Evolutionary conservation across 2,797 vertebrate genomes (phyloP).

Genomic region (Notolabrus celidotus): DNA sequence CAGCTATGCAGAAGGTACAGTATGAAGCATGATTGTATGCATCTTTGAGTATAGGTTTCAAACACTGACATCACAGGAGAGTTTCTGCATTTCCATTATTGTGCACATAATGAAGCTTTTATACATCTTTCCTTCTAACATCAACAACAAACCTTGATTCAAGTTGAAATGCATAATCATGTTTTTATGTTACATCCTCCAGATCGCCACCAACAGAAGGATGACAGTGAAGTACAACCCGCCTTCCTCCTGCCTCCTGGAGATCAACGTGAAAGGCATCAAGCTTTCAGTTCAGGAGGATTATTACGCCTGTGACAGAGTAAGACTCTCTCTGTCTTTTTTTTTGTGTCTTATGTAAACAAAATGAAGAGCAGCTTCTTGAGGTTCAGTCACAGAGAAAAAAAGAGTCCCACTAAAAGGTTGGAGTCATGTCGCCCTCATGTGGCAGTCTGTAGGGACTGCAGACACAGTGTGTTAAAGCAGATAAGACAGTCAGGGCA

Average conservation of each 20-base stretch:
- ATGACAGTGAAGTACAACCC: constrained; percentile 98
- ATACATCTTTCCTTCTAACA: too few species aligned
- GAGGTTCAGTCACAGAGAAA: not conserved
- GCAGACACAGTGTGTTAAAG: not conserved
- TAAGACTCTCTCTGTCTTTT: constrained; percentile 31
- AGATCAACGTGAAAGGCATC: constrained; percentile 95
- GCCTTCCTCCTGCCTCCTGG: constrained; percentile 94
- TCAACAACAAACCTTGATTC: too few species aligned
- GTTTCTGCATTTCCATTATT: too few species aligned
- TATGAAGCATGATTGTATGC: not conserved
- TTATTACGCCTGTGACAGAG: constrained; percentile 77
- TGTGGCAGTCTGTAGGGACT: constrained; percentile 45
- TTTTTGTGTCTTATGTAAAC: not conserved
- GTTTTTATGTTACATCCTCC: constrained; percentile 5
- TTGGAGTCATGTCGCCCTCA: constrained; percentile 27
- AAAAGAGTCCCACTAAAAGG: not conserved
- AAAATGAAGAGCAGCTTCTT: not conserved
- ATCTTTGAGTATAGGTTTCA: too few species aligned
- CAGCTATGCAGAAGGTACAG: constrained; percentile 98
- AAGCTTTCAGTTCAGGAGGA: constrained; percentile 95
- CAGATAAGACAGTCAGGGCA: not conserved
- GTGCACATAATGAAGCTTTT: too few species aligned
- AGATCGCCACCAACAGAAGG: constrained; percentile 97
- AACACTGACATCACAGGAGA: too few species aligned
- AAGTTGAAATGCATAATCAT: too few species aligned